phyloP scores from a whole-genome alignment of 2,888 invertebrate species.

The Malachius bipustulatus region DNA sequence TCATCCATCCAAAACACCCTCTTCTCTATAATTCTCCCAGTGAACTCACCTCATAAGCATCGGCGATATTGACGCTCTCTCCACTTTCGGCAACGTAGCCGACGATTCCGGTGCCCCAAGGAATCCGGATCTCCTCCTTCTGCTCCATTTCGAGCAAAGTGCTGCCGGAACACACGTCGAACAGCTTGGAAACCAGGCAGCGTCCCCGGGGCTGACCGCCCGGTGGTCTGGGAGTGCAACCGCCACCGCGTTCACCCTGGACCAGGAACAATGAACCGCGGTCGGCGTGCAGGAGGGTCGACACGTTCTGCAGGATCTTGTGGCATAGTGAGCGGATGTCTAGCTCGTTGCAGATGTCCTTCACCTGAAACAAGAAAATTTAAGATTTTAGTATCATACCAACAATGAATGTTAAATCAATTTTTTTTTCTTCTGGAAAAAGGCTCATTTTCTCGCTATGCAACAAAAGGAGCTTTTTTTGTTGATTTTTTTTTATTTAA shows the following conservation, averaged over 20 bases:
- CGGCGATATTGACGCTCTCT: conserved; percentile 87
- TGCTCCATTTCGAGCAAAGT: conserved; percentile 87
- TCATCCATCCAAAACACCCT: no score
- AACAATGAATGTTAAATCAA: no score
- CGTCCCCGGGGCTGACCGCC: conserved; percentile 39
- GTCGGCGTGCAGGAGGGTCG: conserved; percentile 82
- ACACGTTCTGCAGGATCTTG: conserved; percentile 92
- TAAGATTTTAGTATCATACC: no score
- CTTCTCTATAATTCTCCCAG: no score
- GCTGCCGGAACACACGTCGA: conserved; percentile 89
- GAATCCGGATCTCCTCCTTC: conserved; percentile 83
- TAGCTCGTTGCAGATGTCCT: conserved; percentile 92
- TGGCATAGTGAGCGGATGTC: conserved; percentile 88
- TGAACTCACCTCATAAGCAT: conserved; percentile 73
- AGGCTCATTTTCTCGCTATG: no score
- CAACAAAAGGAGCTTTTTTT: no score
- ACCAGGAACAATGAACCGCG: conserved; percentile 86
- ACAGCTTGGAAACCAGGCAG: conserved; percentile 83
- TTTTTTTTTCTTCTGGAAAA: no score
- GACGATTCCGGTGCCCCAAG: conserved; percentile 92
- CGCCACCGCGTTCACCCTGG: conserved; percentile 49
- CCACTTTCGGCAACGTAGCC: conserved; percentile 91
- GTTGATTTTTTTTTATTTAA: no score
- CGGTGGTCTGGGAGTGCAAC: conserved; percentile 32
- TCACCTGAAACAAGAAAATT: conserved; percentile 52